Percentiles rank a stretch among this genome's conserved stretches.
Conservation (phyloP, 2,113 vertebrate species). For the Corythornis cristatus region DNA sequence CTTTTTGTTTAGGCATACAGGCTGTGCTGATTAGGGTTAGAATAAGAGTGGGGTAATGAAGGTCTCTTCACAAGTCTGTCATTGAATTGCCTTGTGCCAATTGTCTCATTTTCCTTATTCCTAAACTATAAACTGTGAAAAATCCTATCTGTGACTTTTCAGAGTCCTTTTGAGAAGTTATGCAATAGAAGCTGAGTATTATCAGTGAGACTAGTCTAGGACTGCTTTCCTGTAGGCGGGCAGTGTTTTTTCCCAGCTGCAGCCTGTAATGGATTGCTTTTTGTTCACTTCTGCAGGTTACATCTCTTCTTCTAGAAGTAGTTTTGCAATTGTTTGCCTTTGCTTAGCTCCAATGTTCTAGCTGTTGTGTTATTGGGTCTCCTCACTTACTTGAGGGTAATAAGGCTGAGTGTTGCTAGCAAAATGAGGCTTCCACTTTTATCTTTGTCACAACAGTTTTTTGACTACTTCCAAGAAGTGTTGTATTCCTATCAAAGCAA, state of each 20-base stretch:
- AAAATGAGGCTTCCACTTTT: not conserved
- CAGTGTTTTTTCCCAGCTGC: not conserved
- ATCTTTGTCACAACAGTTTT: not conserved
- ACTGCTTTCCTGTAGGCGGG: not conserved
- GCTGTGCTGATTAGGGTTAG: not conserved
- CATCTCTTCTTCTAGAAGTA: not conserved
- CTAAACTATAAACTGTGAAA: not conserved
- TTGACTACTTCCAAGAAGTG: not conserved
- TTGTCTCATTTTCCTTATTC: not conserved
- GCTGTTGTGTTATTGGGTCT: not conserved
- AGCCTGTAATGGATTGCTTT: not conserved
- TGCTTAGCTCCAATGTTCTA: not conserved
- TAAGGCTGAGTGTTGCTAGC: not conserved
- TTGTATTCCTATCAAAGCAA: not conserved
- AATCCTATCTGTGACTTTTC: not conserved
- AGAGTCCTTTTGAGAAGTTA: not conserved
- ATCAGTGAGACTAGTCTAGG: not conserved
- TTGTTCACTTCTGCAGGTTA: fast-evolving
- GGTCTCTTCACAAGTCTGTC: not conserved
- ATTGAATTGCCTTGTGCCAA: not conserved
- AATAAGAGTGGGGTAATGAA: not conserved
- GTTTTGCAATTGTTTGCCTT: not conserved
- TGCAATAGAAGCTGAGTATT: not conserved
- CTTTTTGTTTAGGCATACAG: not conserved
- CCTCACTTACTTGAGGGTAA: not conserved